Percentiles rank a stretch among this genome's conserved stretches.
Conservation (phyloP, 1,140 invertebrate species). For the Brachionus paranguensis region DNA sequence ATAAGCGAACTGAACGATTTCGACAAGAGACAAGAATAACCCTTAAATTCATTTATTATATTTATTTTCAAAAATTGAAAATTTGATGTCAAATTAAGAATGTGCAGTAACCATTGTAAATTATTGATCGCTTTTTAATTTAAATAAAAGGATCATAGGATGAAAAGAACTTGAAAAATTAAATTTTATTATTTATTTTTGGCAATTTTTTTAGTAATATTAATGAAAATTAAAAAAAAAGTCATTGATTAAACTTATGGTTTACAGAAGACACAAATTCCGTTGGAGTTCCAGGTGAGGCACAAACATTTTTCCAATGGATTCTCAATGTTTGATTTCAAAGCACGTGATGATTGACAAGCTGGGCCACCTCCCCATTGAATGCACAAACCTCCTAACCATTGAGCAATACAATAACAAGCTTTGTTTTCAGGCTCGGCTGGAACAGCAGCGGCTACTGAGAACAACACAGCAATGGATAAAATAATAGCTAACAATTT, state of each 20-base stretch:
- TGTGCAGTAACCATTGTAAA: no score
- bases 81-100: no score
- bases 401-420: slow-evolving; percentile 6
- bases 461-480: not conserved
- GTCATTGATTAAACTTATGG: not conserved
- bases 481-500: slow-evolving; percentile 12
- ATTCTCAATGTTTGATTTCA: slow-evolving; percentile 3
- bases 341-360: not conserved
- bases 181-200: not conserved
- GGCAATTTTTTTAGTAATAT: not conserved
- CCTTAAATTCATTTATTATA: no score
- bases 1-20: no score
- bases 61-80: no score
- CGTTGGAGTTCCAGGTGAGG: slow-evolving; percentile 12
- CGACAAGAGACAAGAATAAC: no score
- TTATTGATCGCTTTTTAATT: no score
- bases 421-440: not conserved
- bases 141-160: no score
- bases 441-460: not conserved
- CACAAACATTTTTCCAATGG: slow-evolving; percentile 27
- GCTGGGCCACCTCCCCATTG: slow-evolving; percentile 15
- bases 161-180: no score
- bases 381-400: slow-evolving; percentile 12
- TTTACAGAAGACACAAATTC: slow-evolving; percentile 14
- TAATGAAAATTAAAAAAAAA: not conserved